phyloP scores from a whole-genome alignment of 2,797 vertebrate species.

The Pangasius macronema region DNA sequence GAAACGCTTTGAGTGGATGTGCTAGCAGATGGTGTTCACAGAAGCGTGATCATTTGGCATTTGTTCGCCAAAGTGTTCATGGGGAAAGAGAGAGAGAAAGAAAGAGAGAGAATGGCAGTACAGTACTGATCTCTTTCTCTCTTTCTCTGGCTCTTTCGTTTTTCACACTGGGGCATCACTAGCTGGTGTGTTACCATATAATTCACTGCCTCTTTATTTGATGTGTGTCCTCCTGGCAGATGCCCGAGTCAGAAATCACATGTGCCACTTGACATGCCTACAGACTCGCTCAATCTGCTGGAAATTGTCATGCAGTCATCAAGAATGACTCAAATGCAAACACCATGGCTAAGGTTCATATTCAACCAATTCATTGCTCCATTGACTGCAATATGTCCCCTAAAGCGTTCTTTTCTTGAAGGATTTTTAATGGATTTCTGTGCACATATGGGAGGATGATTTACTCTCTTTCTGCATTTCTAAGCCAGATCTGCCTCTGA shows the following conservation, averaged over 20 bases:
- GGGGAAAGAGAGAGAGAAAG: slow-evolving; percentile 53
- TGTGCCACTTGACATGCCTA: slow-evolving; percentile 30
- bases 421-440: neutral
- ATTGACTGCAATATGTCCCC: slow-evolving; percentile 19
- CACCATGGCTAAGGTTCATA: slow-evolving; percentile 27
- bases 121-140: slow-evolving; percentile 36
- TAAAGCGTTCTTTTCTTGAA: slow-evolving; percentile 19
- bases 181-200: slow-evolving; percentile 51
- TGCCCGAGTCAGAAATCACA: slow-evolving; percentile 40
- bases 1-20: slow-evolving; percentile 68
- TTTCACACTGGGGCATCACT: slow-evolving; percentile 42
- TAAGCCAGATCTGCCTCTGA: neutral
- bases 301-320: slow-evolving; percentile 29
- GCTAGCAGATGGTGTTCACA: slow-evolving; percentile 79
- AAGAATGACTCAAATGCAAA: slow-evolving; percentile 28
- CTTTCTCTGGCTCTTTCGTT: slow-evolving; percentile 23
- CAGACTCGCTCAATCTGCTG: slow-evolving; percentile 30
- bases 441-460: neutral
- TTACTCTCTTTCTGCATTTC: neutral
- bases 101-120: slow-evolving; percentile 44
- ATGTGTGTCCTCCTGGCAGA: slow-evolving; percentile 41
- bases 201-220: slow-evolving; percentile 47
- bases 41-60: slow-evolving; percentile 75
- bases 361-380: slow-evolving; percentile 13
- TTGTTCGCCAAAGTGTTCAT: slow-evolving; percentile 70